These are phyloP conservation scores for Brotula barbata DNA, from an alignment of 2,797 vertebrate genomes.

Conservation along the genomic window DNA sequence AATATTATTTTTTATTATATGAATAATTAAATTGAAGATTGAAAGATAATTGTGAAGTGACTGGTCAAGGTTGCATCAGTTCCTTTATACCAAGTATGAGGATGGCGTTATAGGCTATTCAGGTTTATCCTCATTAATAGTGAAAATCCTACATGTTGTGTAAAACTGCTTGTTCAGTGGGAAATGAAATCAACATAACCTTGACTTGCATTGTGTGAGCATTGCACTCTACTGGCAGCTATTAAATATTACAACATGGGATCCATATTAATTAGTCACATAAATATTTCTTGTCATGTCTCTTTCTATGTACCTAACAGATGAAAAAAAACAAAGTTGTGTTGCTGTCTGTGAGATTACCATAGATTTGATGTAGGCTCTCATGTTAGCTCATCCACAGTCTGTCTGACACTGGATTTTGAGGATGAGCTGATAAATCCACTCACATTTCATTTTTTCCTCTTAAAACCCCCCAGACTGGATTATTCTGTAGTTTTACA, in stretches of 20 bases:
- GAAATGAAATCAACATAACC: slow-evolving; percentile 1
- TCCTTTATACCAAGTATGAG: no score
- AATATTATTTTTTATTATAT: no score
- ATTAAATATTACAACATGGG: slow-evolving; percentile 39
- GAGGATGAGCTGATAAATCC: slow-evolving; percentile 30
- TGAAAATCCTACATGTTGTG: slow-evolving; percentile 9
- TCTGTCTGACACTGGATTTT: slow-evolving; percentile 31
- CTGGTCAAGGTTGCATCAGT: no score
- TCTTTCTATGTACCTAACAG: slow-evolving; percentile 18
- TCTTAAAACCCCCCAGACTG: slow-evolving; percentile 4
- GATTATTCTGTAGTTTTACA: neutral
- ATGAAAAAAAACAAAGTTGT: slow-evolving; percentile 14
- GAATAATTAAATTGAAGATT: no score
- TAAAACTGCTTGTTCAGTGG: neutral
- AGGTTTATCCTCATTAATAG: neutral
- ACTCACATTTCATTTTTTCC: slow-evolving; percentile 7
- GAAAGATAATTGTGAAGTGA: no score
- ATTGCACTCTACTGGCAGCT: slow-evolving; percentile 72
- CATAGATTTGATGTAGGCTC: slow-evolving; percentile 12
- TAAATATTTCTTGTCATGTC: slow-evolving; percentile 16
- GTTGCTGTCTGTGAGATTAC: no score
- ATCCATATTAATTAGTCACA: slow-evolving; percentile 12
- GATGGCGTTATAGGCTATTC: no score
- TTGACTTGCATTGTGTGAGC: slow-evolving; percentile 45
- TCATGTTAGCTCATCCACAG: slow-evolving; percentile 15